Evolutionary conservation across 1,140 invertebrate genomes (phyloP), one percentile per base, ranked within the genome.

Genomic region (Trigoniulus corallinus): DNA sequence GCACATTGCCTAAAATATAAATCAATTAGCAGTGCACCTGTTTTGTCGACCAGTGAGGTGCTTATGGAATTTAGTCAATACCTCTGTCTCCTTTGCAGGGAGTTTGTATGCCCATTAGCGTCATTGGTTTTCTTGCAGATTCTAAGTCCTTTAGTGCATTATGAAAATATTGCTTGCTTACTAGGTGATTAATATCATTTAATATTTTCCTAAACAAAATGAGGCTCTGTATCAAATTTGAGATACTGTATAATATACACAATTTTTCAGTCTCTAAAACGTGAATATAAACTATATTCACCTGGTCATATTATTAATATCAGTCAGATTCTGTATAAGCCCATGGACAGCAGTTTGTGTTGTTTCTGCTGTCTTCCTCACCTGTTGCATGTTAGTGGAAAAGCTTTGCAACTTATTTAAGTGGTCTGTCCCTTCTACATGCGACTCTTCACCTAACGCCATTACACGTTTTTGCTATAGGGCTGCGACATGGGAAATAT

Each of bases 291-390:
- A 20, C 34, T 4, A 2, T 21, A 27, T 18, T 50, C 55, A 58
- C 57, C 56, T 58, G 43, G 59, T 60, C 12, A 54, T 43, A 42
- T 60, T 60, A n/a, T 41, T 39, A 4, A 60, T n/a, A 21, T 52
- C 23, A 21, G 57, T 59, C 23, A 60, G 20, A 37, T 60, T 60
- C 2, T 18, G 3, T 27, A 50, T 50, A 3, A 60, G n/a, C 3
- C 4, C 41, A 29, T 27, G 43, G 37, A 56, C 26, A 12, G 44
- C 50, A 22, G 7, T 44, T 44, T 44, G 42, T 7, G 21, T 39
- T 13, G 37, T 13, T 13, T 39, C 37, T 18, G 37, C 37, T 12
- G 18, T 12, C 18, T 18, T 39, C 37, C 37, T 12, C 18, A 39
- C 12, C 12, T 18, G 12, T 39, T 39, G 37, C 37, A 39, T 18